These are phyloP conservation scores for Centropyge bicolor DNA, from an alignment of 2,797 vertebrate genomes.

Conservation along the genomic window DNA sequence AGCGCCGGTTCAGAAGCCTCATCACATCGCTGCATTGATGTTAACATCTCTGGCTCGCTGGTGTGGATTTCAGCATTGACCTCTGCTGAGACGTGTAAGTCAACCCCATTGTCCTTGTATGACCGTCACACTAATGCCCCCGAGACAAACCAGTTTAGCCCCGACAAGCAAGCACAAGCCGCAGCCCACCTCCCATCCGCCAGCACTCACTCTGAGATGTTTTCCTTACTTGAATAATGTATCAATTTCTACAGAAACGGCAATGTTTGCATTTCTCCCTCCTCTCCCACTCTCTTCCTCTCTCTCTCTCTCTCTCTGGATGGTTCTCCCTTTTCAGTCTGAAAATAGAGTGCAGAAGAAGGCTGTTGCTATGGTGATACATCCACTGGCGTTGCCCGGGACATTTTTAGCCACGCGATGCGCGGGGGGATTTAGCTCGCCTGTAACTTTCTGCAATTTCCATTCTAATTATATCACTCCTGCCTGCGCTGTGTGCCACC, in stretches of 20 bases:
- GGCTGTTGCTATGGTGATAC: constrained; percentile 90
- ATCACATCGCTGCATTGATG: constrained; percentile 53
- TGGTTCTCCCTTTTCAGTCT: constrained; percentile 83
- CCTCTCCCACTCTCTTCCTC: constrained; percentile 49
- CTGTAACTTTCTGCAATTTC: constrained; percentile 89
- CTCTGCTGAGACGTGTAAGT: constrained; percentile 75
- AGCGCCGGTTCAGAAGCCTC: constrained; percentile 37
- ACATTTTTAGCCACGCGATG: constrained; percentile 89
- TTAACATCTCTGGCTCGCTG: constrained; percentile 65
- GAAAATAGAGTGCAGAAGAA: constrained; percentile 88
- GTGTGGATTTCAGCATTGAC: constrained; percentile 80
- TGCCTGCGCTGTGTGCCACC: constrained; percentile 77
- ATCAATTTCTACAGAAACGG: constrained; percentile 83
- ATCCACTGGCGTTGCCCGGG: constrained; percentile 88
- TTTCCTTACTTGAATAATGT: constrained; percentile 86
- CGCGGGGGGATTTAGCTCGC: constrained; percentile 86
- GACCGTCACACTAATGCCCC: constrained; percentile 75
- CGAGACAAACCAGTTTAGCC: constrained; percentile 57
- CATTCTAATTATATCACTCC: constrained; percentile 89
- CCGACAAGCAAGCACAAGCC: constrained; percentile 46
- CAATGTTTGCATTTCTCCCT: constrained; percentile 85
- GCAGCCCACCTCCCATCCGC: constrained; percentile 45
- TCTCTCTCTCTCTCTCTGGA: constrained; percentile 67
- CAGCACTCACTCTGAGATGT: constrained; percentile 71
- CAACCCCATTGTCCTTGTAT: constrained; percentile 75